Evolutionary conservation across 2,797 vertebrate genomes (phyloP), one percentile per base, ranked within the genome.

Genomic region (Vultur gryphus): DNA sequence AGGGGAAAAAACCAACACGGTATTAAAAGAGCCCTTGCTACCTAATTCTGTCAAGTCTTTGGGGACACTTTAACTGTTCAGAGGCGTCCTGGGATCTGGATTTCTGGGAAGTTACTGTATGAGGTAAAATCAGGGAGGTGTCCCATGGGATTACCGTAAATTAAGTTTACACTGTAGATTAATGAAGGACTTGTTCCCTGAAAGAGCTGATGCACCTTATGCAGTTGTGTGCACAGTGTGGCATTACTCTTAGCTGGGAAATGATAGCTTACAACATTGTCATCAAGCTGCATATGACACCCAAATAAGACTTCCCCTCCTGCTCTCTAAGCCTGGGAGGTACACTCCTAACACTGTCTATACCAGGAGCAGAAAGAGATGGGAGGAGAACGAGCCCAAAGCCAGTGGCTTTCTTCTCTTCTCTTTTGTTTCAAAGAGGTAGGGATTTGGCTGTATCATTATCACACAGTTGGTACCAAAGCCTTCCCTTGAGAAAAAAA

Each of bases 1-100:
- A 28, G 6, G 16, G 52, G 11, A 12, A 41, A 37, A 72, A 12
- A 16, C 0, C 35, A 57, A 14, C 35, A 20, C 0, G 2, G 6
- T 33, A 69, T 39, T 46, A 18, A 62, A 82, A 87, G 25, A 57
- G 7, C 10, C 37, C 19, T 85, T 78, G 23, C 19, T 71, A 43
- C 16, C 49, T 77, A 44, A 77, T 61, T 29, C 55, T 62, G 4
- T 12, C 28, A 70, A 35, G 54, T n/a, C 43, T 70, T 37, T n/a
- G 39, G 58, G 28, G 26, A 73, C 26, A 62, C 26, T 51, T 29
- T 24, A 46, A 66, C 7, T 84, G 23, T n/a, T 54, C 51, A 79
- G 46, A 84, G 16, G 9, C 25, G 35, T 46, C 7, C 57, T 44
- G 55, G 28, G 43, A 69, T 39, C 11, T 48, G 39, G 44, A 69